Base-by-base conservation (phyloP, 2,888 invertebrate genomes). In the Nomada fabriciana region DNA sequence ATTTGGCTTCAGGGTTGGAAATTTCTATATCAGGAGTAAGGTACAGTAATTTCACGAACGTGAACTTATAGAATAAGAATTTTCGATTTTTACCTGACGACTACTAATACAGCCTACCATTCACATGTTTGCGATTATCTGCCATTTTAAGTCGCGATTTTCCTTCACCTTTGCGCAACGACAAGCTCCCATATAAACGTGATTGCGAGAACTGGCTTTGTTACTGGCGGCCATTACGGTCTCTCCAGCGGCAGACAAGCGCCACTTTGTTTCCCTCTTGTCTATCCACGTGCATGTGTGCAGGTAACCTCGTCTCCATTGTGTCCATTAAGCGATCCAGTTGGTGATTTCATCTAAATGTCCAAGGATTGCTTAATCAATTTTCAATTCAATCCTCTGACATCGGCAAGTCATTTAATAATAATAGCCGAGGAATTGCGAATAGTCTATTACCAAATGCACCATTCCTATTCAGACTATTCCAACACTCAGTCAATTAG, bases 301-400 rank as follows among this genome's bases (percentile, higher is more conserved):
- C 53, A 53, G n/a, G 53, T 53, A 23, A 57, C 23, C 68, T 42
- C 73, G 70, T 74, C 65, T 43, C 65, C 71, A 63, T 65, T 64
- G 70, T 70, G 60, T 25, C 69, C 60, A 29, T 63, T 52, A 20
- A 73, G 25, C 60, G 76, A 76, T 67, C 75, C 78, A 79, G 77
- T 65, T 65, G 77, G 82, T 83, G 86, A 89, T 91, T 90, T 91
- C 89, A 88, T 86, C 81, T 50, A 63, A 68, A 83, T 53, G 76
- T 63, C 77, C 71, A 47, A n/a, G 80, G 81, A 84, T 82, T 84
- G 89, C 85, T 83, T 81, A 84, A 77, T 83, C 76, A 42, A 65
- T 74, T 57, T 68, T 50, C 68, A 63, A 13, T 42, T 18, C 20
- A 20, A 13, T 36, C 55, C 55, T 2, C 57, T 20, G 25, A 15